Evolutionary conservation across 2,113 vertebrate genomes (phyloP).

Genomic region (Pionites leucogaster): DNA sequence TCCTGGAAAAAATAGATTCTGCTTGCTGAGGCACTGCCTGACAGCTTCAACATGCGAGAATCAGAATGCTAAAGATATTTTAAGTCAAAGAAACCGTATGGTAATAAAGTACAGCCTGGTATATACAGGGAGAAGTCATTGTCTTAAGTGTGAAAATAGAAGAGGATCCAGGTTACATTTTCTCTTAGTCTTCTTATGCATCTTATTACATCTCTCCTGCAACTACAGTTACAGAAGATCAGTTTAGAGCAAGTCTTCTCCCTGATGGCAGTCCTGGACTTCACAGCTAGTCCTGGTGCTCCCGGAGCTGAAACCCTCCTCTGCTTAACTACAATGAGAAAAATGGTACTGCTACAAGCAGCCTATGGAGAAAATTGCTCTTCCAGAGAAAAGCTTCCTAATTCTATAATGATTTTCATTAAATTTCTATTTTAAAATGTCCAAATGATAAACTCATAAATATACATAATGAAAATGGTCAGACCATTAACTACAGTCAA

Average conservation of each 20-base stretch:
- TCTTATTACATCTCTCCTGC: neutral
- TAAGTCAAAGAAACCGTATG: neutral
- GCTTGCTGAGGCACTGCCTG: neutral
- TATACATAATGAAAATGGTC: constrained; percentile 57
- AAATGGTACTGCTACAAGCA: neutral
- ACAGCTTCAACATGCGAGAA: neutral
- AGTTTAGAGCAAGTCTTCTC: neutral
- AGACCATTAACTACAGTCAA: constrained; percentile 49
- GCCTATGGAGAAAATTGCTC: neutral
- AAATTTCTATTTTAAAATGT: constrained; percentile 64
- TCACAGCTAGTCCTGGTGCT: neutral
- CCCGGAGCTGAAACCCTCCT: neutral
- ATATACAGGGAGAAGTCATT: neutral
- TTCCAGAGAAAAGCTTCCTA: constrained; percentile 58
- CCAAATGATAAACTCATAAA: constrained; percentile 58
- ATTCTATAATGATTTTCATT: constrained; percentile 51
- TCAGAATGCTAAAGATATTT: neutral
- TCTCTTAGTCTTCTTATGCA: neutral
- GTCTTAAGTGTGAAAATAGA: neutral
- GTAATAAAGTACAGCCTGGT: neutral
- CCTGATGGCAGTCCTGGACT: neutral
- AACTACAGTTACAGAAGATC: neutral
- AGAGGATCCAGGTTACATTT: neutral
- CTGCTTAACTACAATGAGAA: neutral
- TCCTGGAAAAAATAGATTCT: constrained; percentile 4